Percentiles rank a stretch among this genome's conserved stretches.
These are phyloP conservation scores for Triplophysa rosa DNA, from an alignment of 2,113 vertebrate species.

Conservation along the genomic window DNA sequence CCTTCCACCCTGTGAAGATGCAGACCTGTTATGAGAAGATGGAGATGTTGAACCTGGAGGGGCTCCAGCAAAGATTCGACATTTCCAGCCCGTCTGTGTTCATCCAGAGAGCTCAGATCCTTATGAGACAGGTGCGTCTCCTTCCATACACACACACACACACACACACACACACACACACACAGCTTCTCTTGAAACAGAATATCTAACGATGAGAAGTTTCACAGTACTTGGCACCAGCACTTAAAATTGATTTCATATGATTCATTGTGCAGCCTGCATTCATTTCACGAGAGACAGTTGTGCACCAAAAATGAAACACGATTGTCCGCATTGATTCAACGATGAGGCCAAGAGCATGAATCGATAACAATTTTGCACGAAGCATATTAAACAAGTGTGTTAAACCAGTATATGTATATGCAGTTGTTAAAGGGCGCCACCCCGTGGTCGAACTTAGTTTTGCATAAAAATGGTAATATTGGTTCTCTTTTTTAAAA, in stretches of 20 bases:
- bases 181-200: not conserved
- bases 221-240: not conserved
- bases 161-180: too few species aligned
- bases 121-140: constrained; percentile 88
- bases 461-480: not conserved
- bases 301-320: not conserved
- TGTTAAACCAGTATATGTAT: too few species aligned
- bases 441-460: constrained; percentile 1
- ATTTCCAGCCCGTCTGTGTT: constrained; percentile 88
- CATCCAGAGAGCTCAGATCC: constrained; percentile 92
- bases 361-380: not conserved
- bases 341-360: not conserved
- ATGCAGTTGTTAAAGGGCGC: not conserved
- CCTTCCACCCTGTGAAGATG: constrained; percentile 97
- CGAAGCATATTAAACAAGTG: not conserved
- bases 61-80: constrained; percentile 92
- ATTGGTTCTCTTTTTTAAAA: not conserved
- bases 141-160: too few species aligned
- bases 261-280: not conserved
- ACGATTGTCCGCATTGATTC: not conserved
- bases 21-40: constrained; percentile 92
- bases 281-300: not conserved
- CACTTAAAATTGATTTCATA: not conserved
- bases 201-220: not conserved
- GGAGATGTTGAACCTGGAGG: constrained; percentile 90